Percentiles rank a stretch among this genome's conserved stretches.
These are phyloP conservation scores for Oceanodroma tethys DNA, from an alignment of 2,113 vertebrate genomes.

Conservation along the genomic window DNA sequence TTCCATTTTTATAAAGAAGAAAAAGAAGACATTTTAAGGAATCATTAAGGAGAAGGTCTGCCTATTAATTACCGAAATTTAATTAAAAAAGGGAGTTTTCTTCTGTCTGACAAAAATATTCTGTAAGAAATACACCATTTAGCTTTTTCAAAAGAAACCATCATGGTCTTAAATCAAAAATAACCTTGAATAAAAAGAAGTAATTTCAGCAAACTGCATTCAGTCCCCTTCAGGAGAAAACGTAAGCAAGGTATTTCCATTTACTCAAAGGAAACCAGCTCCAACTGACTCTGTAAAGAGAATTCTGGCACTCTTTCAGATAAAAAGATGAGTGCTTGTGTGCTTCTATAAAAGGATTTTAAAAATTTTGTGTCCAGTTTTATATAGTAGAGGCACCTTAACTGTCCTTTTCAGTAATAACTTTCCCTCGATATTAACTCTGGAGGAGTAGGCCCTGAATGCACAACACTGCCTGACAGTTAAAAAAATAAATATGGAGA, in stretches of 20 bases:
- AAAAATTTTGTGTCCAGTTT: not conserved
- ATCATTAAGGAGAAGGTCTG: not conserved
- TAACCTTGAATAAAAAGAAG: not conserved
- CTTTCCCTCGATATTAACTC: not conserved
- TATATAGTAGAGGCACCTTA: not conserved
- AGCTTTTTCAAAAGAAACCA: not conserved
- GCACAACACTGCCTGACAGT: not conserved
- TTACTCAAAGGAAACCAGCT: not conserved
- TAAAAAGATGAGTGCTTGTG: not conserved
- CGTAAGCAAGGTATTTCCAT: not conserved
- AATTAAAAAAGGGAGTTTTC: not conserved
- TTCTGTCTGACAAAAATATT: not conserved
- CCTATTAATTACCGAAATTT: not conserved
- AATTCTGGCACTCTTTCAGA: not conserved
- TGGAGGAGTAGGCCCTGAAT: not conserved
- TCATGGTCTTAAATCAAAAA: not conserved
- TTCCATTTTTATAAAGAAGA: not conserved
- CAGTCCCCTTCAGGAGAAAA: not conserved
- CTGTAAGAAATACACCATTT: not conserved
- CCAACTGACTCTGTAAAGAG: not conserved
- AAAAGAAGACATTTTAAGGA: not conserved
- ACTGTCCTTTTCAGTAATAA: not conserved
- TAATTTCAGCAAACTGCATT: not conserved
- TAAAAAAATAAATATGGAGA: not conserved
- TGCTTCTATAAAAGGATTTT: not conserved